Evolutionary conservation across 2,888 invertebrate genomes (phyloP).

Genomic region (Agrochola lota): DNA sequence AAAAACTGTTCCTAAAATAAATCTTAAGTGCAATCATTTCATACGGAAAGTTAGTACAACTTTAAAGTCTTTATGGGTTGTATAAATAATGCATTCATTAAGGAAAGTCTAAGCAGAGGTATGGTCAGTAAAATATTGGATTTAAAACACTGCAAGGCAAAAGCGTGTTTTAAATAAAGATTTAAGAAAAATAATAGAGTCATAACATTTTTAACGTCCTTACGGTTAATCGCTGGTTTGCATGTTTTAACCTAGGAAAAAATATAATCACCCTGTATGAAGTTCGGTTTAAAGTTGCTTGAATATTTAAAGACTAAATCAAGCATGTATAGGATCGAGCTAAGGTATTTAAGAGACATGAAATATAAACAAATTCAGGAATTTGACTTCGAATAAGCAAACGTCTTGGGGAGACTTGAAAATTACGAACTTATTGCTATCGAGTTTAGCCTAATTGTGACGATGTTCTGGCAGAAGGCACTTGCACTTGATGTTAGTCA

Average conservation of each 20-base stretch:
- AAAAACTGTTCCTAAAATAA: conserved; percentile 17
- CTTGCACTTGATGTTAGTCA: not conserved
- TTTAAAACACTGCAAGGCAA: conserved; percentile 39
- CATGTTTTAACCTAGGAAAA: conserved; percentile 80
- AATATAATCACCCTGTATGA: conserved; percentile 78
- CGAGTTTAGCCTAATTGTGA: conserved; percentile 3
- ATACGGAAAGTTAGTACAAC: not conserved
- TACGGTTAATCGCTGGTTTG: conserved; percentile 80
- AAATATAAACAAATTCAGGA: conserved; percentile 19
- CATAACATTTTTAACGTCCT: conserved; percentile 80
- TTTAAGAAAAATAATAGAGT: conserved; percentile 76
- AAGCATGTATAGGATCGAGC: conserved; percentile 59
- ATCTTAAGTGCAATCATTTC: not conserved
- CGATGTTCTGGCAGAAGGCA: not conserved
- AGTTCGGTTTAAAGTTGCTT: conserved; percentile 75
- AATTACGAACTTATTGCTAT: conserved; percentile 32
- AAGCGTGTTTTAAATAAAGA: conserved; percentile 59
- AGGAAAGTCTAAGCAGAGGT: conserved; percentile 32
- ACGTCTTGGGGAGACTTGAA: not conserved
- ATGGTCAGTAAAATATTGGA: conserved; percentile 42
- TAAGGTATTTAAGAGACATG: conserved; percentile 27
- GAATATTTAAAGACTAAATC: conserved; percentile 78
- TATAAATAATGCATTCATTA: conserved; percentile 12
- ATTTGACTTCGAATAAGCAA: conserved; percentile 9
- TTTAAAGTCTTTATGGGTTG: conserved; percentile 12